These are phyloP conservation scores for Coenobita brevimanus DNA, from an alignment of 1,140 invertebrate species.

Conservation along the genomic window DNA sequence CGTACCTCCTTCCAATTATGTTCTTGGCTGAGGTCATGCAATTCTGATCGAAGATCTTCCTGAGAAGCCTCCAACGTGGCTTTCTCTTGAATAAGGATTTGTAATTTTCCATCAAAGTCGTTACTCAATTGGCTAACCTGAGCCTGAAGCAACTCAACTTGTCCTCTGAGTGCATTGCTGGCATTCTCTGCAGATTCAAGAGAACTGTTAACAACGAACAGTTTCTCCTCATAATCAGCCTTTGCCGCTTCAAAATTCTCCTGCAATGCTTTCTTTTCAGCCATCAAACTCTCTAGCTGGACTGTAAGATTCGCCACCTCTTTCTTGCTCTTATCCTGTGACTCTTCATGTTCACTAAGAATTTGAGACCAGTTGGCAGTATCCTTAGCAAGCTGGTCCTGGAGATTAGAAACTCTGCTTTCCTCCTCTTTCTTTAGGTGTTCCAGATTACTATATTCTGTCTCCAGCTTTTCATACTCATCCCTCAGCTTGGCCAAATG, in stretches of 20 bases:
- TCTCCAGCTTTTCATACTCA: no score
- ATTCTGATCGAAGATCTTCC: background rate
- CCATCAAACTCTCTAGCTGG: conserved; percentile 1
- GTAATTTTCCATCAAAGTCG: background rate
- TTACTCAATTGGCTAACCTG: background rate
- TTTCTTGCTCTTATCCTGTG: background rate
- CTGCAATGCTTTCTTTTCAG: background rate
- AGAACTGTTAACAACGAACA: background rate
- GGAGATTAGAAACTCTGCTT: no score
- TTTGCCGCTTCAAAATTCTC: background rate
- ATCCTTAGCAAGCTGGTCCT: no score
- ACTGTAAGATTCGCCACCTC: background rate
- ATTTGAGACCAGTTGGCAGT: no score
- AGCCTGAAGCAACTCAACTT: background rate
- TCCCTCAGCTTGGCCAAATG: no score
- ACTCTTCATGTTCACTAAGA: no score
- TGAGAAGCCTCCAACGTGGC: background rate
- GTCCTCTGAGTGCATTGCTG: background rate
- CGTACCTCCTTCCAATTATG: background rate
- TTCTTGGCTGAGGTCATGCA: background rate
- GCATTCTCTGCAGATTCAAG: conserved; percentile 12
- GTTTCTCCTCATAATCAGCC: background rate
- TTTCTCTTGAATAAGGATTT: background rate
- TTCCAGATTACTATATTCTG: no score
- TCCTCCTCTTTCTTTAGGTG: no score